Conservation (phyloP, 2,113 vertebrate species). For the Hippocampus barbouri region DNA sequence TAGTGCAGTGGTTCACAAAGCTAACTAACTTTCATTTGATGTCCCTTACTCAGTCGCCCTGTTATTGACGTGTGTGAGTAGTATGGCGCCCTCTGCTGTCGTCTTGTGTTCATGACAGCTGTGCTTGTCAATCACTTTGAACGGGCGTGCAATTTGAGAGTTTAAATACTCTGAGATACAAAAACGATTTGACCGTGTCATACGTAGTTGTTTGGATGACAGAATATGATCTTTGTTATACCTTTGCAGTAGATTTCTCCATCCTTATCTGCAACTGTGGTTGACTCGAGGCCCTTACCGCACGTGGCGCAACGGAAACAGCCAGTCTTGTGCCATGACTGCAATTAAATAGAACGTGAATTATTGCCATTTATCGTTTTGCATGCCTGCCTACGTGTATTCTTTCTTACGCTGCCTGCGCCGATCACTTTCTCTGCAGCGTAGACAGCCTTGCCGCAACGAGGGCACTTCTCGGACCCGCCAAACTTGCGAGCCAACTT, state of each 20-base stretch:
- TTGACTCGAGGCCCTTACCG: constrained; percentile 90
- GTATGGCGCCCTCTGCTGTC: constrained; percentile 14
- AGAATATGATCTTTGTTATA: constrained; percentile 38
- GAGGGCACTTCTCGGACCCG: constrained; percentile 81
- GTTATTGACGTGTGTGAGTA: too few species aligned
- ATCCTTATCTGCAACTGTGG: constrained; percentile 89
- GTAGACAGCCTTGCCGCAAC: constrained; percentile 86
- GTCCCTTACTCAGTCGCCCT: neutral
- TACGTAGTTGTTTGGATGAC: neutral
- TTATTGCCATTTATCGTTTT: neutral
- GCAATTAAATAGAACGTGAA: constrained; percentile 8
- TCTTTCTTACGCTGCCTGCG: constrained; percentile 82
- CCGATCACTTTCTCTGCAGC: constrained; percentile 92
- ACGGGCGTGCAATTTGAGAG: neutral
- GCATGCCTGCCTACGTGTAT: neutral
- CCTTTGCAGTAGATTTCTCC: constrained; percentile 97
- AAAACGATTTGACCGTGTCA: too few species aligned
- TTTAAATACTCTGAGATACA: neutral
- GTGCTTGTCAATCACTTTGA: neutral
- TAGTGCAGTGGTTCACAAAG: neutral
- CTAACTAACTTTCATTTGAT: neutral
- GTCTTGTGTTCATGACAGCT: constrained; percentile 7
- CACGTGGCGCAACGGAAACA: constrained; percentile 93
- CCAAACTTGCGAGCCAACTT: constrained; percentile 85
- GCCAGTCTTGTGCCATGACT: constrained; percentile 89